Percentiles rank a stretch among this genome's conserved stretches.
These are phyloP conservation scores for Allobates femoralis DNA, from an alignment of 2,797 vertebrate species.

Conservation along the genomic window DNA sequence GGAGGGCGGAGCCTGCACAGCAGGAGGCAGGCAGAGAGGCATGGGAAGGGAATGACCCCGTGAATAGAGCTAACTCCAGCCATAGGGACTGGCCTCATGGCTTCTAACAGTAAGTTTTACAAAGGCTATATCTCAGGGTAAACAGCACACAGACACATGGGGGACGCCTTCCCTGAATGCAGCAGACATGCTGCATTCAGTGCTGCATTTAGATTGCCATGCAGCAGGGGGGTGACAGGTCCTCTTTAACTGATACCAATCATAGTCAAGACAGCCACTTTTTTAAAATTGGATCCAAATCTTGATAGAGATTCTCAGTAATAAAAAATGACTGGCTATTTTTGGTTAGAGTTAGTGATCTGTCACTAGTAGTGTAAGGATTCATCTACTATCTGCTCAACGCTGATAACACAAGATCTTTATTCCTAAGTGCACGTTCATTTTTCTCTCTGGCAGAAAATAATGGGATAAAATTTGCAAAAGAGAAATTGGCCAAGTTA, in stretches of 20 bases:
- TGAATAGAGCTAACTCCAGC: too few relatives aligned
- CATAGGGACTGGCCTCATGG: too few relatives aligned
- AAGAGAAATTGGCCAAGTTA: conserved; percentile 15
- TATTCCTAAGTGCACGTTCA: background rate
- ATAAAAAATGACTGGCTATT: conserved; percentile 4
- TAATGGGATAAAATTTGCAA: conserved; percentile 33
- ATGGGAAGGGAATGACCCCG: too few relatives aligned
- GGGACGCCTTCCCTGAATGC: too few relatives aligned
- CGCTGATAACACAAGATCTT: conserved; percentile 13
- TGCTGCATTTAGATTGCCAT: too few relatives aligned
- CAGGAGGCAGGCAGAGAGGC: too few relatives aligned
- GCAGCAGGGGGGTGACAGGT: too few relatives aligned
- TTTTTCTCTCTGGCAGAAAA: conserved; percentile 20
- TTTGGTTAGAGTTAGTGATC: background rate
- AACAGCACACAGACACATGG: too few relatives aligned
- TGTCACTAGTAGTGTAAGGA: conserved; percentile 1
- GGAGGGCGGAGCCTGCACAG: too few relatives aligned
- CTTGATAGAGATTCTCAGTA: background rate
- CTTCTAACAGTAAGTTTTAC: too few relatives aligned
- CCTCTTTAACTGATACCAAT: background rate
- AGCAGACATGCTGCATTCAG: too few relatives aligned
- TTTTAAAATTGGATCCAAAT: background rate
- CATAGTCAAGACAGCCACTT: background rate
- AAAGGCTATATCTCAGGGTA: too few relatives aligned
- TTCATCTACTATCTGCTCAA: conserved; percentile 11